A percentile compares a stretch with the other conserved stretches of the same genome.
Conservation (phyloP, 2,113 vertebrate species). For the Macrotis lagotis region DNA sequence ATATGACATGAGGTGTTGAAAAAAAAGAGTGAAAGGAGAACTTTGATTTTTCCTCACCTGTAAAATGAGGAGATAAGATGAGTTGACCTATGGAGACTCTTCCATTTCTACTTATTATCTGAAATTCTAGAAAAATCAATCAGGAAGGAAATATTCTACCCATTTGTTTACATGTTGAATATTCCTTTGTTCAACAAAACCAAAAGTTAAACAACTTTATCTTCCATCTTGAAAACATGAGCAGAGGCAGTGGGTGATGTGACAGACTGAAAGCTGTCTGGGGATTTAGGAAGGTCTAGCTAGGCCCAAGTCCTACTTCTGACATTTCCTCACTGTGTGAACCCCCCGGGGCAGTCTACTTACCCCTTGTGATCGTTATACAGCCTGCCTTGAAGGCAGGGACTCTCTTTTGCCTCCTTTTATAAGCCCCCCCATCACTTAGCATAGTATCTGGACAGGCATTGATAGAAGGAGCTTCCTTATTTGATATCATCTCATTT, state of each 20-base stretch:
- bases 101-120: background rate
- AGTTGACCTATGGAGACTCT: background rate
- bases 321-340: background rate
- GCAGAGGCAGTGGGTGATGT: background rate
- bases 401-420: background rate
- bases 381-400: background rate
- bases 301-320: background rate
- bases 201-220: background rate
- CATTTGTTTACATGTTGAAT: background rate
- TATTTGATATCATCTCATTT: too few species aligned
- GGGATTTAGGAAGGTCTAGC: background rate
- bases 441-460: background rate
- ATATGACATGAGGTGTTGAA: background rate
- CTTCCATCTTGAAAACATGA: background rate
- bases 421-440: background rate
- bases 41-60: background rate
- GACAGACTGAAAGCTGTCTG: background rate
- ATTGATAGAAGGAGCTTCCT: background rate
- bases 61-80: background rate
- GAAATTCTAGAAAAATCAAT: conserved; percentile 27
- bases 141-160: conserved; percentile 8
- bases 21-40: background rate
- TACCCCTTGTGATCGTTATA: too few species aligned
- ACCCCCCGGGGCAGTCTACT: background rate
- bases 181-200: background rate